Evolutionary conservation across 2,797 vertebrate species (phyloP).

Genomic region (Enteromius paludinosus): DNA sequence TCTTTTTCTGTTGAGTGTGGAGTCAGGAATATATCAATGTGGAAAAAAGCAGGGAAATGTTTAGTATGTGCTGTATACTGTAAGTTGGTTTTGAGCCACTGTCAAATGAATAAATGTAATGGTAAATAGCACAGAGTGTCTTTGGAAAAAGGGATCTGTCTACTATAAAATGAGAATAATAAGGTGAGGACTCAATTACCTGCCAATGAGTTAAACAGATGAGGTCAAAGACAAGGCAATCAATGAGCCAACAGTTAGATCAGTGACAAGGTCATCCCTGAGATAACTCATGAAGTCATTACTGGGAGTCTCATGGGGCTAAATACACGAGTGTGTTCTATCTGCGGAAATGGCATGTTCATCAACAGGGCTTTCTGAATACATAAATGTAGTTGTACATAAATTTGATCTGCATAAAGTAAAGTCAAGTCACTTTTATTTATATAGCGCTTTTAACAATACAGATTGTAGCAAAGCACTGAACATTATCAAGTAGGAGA

Average conservation of each 20-base stretch:
- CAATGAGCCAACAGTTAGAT: constrained; percentile 12
- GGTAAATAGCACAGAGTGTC: neutral
- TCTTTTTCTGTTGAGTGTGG: neutral
- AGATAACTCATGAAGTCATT: constrained; percentile 33
- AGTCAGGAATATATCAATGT: neutral
- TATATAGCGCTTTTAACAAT: no score
- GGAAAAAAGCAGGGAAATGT: neutral
- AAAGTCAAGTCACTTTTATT: no score
- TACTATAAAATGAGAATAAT: constrained; percentile 11
- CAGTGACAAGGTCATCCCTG: constrained; percentile 27
- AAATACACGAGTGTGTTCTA: neutral
- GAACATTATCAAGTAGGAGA: no score
- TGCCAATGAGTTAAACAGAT: constrained; percentile 36
- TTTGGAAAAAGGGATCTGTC: neutral
- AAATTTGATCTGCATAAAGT: no score
- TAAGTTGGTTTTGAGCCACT: neutral
- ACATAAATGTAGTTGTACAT: neutral
- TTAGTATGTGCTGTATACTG: neutral
- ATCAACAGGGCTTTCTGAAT: neutral
- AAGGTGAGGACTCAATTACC: constrained; percentile 33
- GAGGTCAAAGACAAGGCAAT: constrained; percentile 41
- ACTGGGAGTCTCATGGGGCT: neutral
- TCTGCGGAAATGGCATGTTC: neutral
- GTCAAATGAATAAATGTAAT: constrained; percentile 4
- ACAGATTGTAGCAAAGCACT: no score